Evolutionary conservation across 1,140 invertebrate genomes (phyloP).

Genomic region (Harlomillsia oculata): DNA sequence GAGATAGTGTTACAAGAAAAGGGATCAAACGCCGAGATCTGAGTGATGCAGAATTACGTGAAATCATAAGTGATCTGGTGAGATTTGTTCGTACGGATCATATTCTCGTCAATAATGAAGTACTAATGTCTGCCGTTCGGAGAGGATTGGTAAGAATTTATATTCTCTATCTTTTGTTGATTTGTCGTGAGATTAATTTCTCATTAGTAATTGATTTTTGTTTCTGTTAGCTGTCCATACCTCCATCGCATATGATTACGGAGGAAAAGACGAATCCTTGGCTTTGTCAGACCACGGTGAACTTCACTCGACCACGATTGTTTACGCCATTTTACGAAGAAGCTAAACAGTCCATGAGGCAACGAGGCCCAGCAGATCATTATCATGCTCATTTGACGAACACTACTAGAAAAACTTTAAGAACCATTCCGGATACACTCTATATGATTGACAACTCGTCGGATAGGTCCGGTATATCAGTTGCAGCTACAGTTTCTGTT

Average conservation of each 20-base stretch:
- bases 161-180: background rate
- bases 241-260: conserved; percentile 76
- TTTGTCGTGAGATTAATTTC: background rate
- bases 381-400: too few relatives aligned
- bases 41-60: conserved; percentile 75
- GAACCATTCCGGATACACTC: conserved; percentile 77
- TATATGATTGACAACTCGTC: conserved; percentile 74
- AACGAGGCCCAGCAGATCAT: background rate
- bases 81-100: conserved; percentile 78
- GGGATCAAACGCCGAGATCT: conserved; percentile 66
- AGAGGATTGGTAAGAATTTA: conserved; percentile 59
- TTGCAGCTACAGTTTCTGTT: too few relatives aligned
- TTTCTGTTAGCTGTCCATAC: conserved; percentile 48
- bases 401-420: conserved; percentile 39
- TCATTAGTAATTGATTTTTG: background rate
- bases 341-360: conserved; percentile 32
- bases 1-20: conserved; percentile 76
- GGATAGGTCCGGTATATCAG: background rate
- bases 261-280: conserved; percentile 67
- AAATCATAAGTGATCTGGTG: conserved; percentile 72
- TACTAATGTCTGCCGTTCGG: conserved; percentile 52
- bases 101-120: conserved; percentile 69
- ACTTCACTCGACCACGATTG: conserved; percentile 70
- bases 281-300: conserved; percentile 59
- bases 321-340: conserved; percentile 93